Evolutionary conservation across 2,113 vertebrate species (phyloP), one percentile per base, ranked within the genome.

Genomic region (Proteles cristata): DNA sequence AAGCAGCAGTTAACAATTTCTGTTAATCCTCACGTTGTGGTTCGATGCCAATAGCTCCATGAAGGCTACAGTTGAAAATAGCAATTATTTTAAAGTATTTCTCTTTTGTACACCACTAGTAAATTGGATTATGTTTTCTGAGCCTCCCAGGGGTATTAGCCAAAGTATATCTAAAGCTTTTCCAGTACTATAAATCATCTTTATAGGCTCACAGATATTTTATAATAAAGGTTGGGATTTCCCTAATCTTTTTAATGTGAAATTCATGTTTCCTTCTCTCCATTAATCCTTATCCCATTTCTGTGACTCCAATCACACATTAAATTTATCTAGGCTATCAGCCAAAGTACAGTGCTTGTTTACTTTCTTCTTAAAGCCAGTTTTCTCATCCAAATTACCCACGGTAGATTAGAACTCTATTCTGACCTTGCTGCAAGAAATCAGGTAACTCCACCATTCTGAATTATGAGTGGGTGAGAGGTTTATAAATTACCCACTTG

Each of bases 61-160:
- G 88, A 98, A 97, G 82, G 63, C 91, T 97, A 95, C 76, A 97
- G 97, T 97, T 97, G 97, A 94, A 98, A 97, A 97, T 31, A 90
- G 88, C 96, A 98, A 98, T 98, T 98, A 97, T 97, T 98, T 98
- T 96, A 98, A 97, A 98, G 96, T 90, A 90, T 97, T 88, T 97
- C 94, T 97, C 93, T 94, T 98, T 98, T 97, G 96, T 96, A 95
- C 69, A 86, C 93, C 92, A 86, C 89, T 73, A 96, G 95, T 97
- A 94, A 98, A 97, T 98, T 97, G 94, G 96, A 98, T 93, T 96
- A 94, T 83, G 98, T 97, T 98, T 97, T 97, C 94, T 96, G 94
- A 96, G 86, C 61, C 81, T 98, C 79, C 96, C 89, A 69, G 0
- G 2, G 94, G 97, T 97, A 96, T 98, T 96, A 96, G 87, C 97